These are phyloP conservation scores for Perccottus glenii DNA, from an alignment of 2,113 vertebrate species.

Conservation along the genomic window DNA sequence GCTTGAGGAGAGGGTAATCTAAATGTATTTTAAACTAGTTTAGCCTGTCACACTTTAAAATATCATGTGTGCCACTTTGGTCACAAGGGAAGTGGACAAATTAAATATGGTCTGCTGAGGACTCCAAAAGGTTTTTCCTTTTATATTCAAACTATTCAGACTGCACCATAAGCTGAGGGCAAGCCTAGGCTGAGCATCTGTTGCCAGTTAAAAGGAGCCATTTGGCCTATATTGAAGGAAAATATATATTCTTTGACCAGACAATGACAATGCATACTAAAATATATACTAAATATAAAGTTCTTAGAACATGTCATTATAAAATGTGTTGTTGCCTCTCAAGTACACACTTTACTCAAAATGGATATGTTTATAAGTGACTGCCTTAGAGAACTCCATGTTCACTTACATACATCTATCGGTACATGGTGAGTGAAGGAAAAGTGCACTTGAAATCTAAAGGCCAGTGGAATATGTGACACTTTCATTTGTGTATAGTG, in stretches of 20 bases:
- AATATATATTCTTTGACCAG: too few species aligned
- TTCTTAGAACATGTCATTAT: too few species aligned
- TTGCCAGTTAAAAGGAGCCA: background rate
- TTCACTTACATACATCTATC: background rate
- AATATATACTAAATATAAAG: too few species aligned
- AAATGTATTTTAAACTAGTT: slow-evolving; percentile 15
- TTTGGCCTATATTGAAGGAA: too few species aligned
- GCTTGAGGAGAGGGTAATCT: slow-evolving; percentile 29
- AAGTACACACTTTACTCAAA: slow-evolving; percentile 36
- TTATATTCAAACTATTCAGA: slow-evolving; percentile 19
- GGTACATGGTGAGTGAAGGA: slow-evolving; percentile 5
- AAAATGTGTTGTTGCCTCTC: slow-evolving; percentile 13
- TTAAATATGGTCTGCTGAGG: slow-evolving; percentile 21
- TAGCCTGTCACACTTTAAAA: slow-evolving; percentile 19
- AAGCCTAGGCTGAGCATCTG: background rate
- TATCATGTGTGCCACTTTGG: background rate
- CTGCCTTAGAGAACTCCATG: background rate
- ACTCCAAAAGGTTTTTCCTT: background rate
- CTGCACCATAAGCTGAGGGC: slow-evolving; percentile 3
- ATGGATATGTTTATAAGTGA: slow-evolving; percentile 9
- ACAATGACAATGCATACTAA: too few species aligned
- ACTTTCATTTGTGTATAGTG: slow-evolving; percentile 4
- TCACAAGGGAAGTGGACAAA: slow-evolving; percentile 13
- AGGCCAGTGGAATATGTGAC: background rate
- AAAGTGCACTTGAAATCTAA: slow-evolving; percentile 18